Evolutionary conservation across 2,797 vertebrate genomes (phyloP).

Genomic region (Ciconia nigra): DNA sequence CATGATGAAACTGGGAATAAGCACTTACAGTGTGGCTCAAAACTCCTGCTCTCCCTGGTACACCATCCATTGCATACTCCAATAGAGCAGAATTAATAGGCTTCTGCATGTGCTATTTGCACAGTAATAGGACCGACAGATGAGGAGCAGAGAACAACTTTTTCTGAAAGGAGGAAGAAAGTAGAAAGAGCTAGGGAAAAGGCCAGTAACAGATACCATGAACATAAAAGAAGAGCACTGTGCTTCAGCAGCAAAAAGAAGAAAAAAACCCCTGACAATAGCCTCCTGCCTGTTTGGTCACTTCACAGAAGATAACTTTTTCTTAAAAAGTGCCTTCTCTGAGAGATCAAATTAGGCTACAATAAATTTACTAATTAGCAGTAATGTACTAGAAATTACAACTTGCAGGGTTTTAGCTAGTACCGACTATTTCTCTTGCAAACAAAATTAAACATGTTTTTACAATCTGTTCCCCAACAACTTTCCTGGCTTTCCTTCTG

Average conservation of each 20-base stretch:
- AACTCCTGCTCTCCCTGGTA: background rate
- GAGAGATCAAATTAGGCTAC: background rate
- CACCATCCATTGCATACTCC: fast-evolving
- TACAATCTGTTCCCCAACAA: constrained; percentile 11
- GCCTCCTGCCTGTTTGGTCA: background rate
- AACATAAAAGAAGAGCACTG: background rate
- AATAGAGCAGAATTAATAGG: background rate
- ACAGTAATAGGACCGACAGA: background rate
- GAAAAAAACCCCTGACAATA: background rate
- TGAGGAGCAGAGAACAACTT: background rate
- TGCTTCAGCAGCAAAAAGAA: background rate
- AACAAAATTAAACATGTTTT: constrained; percentile 25
- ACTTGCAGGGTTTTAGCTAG: background rate
- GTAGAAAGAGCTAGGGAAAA: background rate
- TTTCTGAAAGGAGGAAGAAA: background rate
- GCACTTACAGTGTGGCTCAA: fast-evolving
- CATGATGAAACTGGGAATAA: background rate
- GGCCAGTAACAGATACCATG: background rate
- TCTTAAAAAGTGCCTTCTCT: background rate
- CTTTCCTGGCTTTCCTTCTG: background rate
- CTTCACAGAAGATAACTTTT: background rate
- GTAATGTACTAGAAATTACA: constrained; percentile 1
- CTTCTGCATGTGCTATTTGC: background rate
- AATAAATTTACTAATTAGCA: constrained; percentile 31
- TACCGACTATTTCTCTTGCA: background rate